phyloP scores from a whole-genome alignment of 37 sponge, comb jelly and placozoan species.

The Trichoplax adhaerens region DNA sequence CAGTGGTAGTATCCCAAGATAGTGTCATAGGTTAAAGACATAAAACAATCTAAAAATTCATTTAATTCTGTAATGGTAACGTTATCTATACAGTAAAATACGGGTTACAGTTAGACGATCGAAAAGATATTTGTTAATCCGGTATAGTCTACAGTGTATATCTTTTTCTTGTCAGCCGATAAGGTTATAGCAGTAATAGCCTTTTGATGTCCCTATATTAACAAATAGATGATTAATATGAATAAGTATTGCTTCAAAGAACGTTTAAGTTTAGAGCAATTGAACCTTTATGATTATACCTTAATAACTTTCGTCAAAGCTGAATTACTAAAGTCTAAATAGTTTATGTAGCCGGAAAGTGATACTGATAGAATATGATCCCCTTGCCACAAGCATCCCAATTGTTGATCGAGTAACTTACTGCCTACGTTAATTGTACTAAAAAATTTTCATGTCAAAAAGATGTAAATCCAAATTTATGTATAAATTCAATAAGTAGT shows the following conservation, averaged over 20 bases:
- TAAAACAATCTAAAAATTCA: neutral
- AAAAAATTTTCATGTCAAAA: neutral
- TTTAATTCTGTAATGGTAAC: neutral
- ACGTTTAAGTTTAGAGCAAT: too few species aligned
- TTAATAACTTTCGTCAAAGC: constrained; percentile 38
- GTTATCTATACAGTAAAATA: neutral
- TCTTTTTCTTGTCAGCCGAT: constrained; percentile 20
- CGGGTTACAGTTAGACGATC: constrained; percentile 14
- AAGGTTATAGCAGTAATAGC: constrained; percentile 41
- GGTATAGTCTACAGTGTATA: constrained; percentile 59
- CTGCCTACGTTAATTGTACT: constrained; percentile 82
- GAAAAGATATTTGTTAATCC: constrained; percentile 11
- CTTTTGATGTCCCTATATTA: constrained; percentile 64
- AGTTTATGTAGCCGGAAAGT: constrained; percentile 80
- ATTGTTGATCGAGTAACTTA: constrained; percentile 70
- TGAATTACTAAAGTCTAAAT: constrained; percentile 37
- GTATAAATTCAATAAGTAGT: neutral
- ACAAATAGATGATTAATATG: neutral
- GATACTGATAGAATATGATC: constrained; percentile 72
- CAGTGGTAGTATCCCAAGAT: constrained; percentile 37
- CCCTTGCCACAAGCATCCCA: constrained; percentile 91
- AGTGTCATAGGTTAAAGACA: constrained; percentile 12
- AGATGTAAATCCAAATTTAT: neutral
- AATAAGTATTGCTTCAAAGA: neutral
- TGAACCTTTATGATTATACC: constrained; percentile 3